Evolutionary conservation across 1,140 invertebrate species (phyloP).

Genomic region (Chymomyza costata): DNA sequence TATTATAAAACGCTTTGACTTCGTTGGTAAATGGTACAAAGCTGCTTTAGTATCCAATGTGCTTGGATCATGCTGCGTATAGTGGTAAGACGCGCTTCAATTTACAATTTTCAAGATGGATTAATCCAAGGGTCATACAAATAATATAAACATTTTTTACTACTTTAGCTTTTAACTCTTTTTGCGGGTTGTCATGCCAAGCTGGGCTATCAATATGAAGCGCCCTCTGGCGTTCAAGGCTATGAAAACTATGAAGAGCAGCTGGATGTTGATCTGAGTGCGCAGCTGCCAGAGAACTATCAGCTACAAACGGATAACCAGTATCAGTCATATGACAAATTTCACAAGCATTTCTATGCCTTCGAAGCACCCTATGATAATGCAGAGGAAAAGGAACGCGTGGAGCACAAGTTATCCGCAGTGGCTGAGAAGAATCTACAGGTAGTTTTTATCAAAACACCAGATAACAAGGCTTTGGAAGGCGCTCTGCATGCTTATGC

Average conservation of each 20-base stretch:
- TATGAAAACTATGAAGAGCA: conserved; percentile 13
- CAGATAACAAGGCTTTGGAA: conserved; percentile 60
- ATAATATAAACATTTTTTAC: conserved; percentile 1
- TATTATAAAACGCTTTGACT: conserved; percentile 51
- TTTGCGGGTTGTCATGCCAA: conserved; percentile 31
- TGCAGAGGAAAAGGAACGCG: conserved; percentile 34
- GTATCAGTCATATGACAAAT: conserved; percentile 37
- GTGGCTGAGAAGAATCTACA: conserved; percentile 56
- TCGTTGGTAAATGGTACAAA: conserved; percentile 22
- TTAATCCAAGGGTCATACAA: too few species aligned
- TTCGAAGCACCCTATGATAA: conserved; percentile 57
- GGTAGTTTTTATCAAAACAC: conserved; percentile 67
- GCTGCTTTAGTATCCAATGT: conserved; percentile 17
- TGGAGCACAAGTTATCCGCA: conserved; percentile 30
- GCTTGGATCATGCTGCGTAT: conserved; percentile 50
- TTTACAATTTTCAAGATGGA: neutral
- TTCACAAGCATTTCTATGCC: conserved; percentile 63
- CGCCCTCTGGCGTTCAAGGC: conserved; percentile 1
- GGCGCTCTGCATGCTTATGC: conserved; percentile 52
- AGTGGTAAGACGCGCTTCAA: conserved; percentile 33
- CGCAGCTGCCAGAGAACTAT: too few species aligned
- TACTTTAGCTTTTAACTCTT: conserved; percentile 45
- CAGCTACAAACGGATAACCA: conserved; percentile 10
- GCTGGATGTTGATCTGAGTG: conserved; percentile 8
- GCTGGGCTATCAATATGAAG: conserved; percentile 50